Evolutionary conservation across 2,888 invertebrate genomes (phyloP).

Genomic region (Patella depressa): DNA sequence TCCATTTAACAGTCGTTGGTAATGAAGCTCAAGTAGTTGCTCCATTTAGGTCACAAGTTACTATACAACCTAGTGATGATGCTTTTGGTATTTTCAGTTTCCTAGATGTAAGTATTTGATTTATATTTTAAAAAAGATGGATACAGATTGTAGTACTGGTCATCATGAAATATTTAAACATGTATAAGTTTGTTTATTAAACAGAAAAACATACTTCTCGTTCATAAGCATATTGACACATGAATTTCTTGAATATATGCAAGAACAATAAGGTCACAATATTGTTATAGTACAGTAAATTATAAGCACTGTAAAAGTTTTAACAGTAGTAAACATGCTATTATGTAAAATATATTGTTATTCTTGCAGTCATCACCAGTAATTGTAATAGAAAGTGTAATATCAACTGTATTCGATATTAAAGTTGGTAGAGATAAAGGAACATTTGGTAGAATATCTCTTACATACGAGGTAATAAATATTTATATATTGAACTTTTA

Average conservation of each 20-base stretch:
- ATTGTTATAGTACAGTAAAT: no score
- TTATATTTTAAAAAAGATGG: neutral
- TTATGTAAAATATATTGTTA: neutral
- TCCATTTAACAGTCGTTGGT: conserved; percentile 49
- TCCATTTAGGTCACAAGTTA: conserved; percentile 51
- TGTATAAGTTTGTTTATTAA: no score
- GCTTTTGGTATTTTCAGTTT: conserved; percentile 67
- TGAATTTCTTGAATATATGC: no score
- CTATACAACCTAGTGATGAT: conserved; percentile 66
- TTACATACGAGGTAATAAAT: conserved; percentile 49
- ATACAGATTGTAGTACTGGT: no score
- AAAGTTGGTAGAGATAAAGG: conserved; percentile 47
- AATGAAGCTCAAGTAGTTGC: conserved; percentile 41
- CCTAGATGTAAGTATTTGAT: conserved; percentile 48
- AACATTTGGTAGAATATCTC: conserved; percentile 49
- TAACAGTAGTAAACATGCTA: no score
- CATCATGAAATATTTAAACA: no score
- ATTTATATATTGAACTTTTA: neutral
- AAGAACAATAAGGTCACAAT: no score
- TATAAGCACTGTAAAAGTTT: no score
- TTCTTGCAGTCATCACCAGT: conserved; percentile 45
- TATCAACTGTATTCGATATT: conserved; percentile 41
- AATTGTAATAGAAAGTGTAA: conserved; percentile 42
- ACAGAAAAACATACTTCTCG: no score
- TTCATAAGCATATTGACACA: no score